A percentile compares a stretch with the other conserved stretches of the same genome.
These are phyloP conservation scores for Ericerus pela DNA, from an alignment of 1,140 invertebrate genomes.

Conservation along the genomic window DNA sequence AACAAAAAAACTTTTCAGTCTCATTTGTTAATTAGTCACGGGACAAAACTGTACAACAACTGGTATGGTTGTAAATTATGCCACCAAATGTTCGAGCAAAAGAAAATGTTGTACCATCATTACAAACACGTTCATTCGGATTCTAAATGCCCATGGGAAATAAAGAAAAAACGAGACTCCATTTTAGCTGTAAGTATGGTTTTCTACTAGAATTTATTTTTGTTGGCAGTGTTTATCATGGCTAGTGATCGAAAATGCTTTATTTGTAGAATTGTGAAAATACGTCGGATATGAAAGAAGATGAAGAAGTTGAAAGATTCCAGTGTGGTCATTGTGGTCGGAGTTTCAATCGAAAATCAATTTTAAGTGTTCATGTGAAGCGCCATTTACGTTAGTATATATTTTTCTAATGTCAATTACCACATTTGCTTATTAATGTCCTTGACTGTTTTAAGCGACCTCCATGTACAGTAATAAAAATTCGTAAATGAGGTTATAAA, in stretches of 20 bases:
- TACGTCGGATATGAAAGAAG: background rate
- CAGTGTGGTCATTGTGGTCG: background rate
- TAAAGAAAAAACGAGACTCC: too few relatives aligned
- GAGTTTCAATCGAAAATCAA: background rate
- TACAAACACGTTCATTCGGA: background rate
- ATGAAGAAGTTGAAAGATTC: background rate
- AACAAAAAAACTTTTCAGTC: slow-evolving; percentile 6
- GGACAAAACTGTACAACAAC: background rate
- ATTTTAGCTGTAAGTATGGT: too few relatives aligned
- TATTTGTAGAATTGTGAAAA: background rate
- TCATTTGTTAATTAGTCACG: background rate
- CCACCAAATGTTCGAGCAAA: slow-evolving; percentile 4
- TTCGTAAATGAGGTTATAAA: too few relatives aligned
- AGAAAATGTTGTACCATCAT: background rate
- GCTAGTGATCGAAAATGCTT: too few relatives aligned
- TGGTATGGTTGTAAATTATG: slow-evolving; percentile 5
- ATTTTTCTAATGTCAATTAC: too few relatives aligned
- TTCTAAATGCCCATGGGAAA: background rate
- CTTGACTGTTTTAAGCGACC: too few relatives aligned
- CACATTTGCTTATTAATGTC: too few relatives aligned
- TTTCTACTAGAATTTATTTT: too few relatives aligned
- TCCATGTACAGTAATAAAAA: too few relatives aligned
- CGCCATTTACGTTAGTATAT: background rate
- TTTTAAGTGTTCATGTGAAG: background rate
- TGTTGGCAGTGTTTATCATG: too few relatives aligned